A percentile compares a stretch with the other conserved stretches of the same genome.
Conservation (phyloP, 1,140 invertebrate species). For the Bombus ignitus region DNA sequence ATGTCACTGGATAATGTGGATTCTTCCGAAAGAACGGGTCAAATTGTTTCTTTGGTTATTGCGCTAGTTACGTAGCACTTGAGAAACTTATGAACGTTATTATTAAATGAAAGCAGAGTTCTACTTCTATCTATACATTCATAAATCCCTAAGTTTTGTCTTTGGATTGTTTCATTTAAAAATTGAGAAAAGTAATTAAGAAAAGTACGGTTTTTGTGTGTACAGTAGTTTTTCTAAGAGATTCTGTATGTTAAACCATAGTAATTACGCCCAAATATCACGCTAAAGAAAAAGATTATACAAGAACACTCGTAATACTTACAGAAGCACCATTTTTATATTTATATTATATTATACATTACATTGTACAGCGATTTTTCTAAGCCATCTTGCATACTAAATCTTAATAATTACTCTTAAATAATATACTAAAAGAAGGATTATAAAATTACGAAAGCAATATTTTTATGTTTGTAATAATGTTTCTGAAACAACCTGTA, state of each 20-base stretch:
- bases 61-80: background rate
- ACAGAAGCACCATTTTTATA: too few species aligned
- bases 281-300: background rate
- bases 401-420: too few species aligned
- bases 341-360: too few species aligned
- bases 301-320: too few species aligned
- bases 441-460: background rate
- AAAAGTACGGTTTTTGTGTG: too few species aligned
- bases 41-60: constrained; percentile 24
- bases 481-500: too few species aligned
- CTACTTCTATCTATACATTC: background rate
- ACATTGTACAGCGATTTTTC: background rate
- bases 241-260: too few species aligned
- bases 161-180: background rate
- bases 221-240: too few species aligned
- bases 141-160: background rate
- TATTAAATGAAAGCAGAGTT: background rate
- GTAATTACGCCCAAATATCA: background rate
- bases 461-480: background rate
- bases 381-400: background rate
- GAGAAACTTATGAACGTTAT: background rate
- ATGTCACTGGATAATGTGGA: background rate
- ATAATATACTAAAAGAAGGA: background rate
- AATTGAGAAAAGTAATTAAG: too few species aligned
- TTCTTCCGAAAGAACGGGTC: background rate